Evolutionary conservation across 2,888 invertebrate species (phyloP).

Genomic region (Agrochola lota): DNA sequence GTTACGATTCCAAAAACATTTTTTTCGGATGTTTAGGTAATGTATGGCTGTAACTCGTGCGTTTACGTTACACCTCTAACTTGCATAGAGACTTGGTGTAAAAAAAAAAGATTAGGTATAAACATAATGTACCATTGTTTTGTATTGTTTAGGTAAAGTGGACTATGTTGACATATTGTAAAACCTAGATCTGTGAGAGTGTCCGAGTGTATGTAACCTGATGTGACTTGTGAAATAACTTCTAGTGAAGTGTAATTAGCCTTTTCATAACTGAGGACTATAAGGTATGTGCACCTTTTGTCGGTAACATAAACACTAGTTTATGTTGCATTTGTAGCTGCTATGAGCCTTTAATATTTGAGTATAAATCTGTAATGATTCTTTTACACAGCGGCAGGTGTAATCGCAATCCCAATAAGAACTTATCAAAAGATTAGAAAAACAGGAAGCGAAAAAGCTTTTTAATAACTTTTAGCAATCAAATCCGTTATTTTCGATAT

Average conservation of each 20-base stretch:
- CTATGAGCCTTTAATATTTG: not conserved
- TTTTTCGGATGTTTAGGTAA: conserved; percentile 67
- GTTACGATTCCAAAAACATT: conserved; percentile 62
- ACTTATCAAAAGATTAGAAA: not conserved
- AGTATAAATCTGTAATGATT: not conserved
- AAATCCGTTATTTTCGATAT: too few species aligned
- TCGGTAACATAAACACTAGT: conserved; percentile 37
- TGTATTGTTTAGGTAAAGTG: conserved; percentile 65
- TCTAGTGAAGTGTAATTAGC: conserved; percentile 65
- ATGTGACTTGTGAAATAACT: conserved; percentile 73
- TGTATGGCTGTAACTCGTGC: conserved; percentile 60
- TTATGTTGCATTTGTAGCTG: conserved; percentile 22
- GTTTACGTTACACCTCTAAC: conserved; percentile 56
- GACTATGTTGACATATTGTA: conserved; percentile 66
- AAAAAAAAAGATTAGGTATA: conserved; percentile 33
- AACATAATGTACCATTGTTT: conserved; percentile 56
- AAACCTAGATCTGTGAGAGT: conserved; percentile 63
- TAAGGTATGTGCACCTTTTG: conserved; percentile 71
- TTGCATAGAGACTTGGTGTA: conserved; percentile 54
- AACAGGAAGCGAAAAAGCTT: not conserved
- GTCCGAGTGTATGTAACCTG: conserved; percentile 64
- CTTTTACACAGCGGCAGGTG: not conserved
- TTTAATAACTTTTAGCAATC: not conserved
- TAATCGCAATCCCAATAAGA: not conserved
- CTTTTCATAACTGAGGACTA: conserved; percentile 65